Evolutionary conservation across 2,113 vertebrate species (phyloP).

Genomic region (Sebastes fasciatus): DNA sequence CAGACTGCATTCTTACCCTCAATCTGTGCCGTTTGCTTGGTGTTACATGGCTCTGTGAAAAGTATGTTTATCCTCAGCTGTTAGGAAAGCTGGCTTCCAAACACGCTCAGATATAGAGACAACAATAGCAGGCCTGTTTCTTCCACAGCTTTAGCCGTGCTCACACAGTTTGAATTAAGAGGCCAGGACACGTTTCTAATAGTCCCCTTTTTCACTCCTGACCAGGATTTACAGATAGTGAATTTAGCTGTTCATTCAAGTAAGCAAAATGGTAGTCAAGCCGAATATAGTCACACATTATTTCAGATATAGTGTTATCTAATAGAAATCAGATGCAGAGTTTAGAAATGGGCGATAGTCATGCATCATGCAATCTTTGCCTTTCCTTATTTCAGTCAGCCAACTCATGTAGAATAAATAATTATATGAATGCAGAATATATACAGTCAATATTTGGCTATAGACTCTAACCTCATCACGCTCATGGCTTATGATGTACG

Average conservation of each 20-base stretch:
- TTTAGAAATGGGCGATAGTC: background rate
- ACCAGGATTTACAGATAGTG: background rate
- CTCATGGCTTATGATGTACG: background rate
- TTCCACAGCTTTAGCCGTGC: conserved; percentile 40
- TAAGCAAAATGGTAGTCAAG: background rate
- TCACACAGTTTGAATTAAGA: conserved; percentile 58
- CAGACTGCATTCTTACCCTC: conserved; percentile 39
- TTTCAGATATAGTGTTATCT: background rate
- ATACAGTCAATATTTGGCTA: background rate
- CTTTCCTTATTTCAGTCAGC: background rate
- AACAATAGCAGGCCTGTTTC: conserved; percentile 66
- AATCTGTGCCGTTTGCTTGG: conserved; percentile 43
- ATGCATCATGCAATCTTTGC: background rate
- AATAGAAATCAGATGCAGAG: background rate
- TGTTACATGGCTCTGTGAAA: conserved; percentile 31
- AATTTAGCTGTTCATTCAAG: conserved; percentile 10
- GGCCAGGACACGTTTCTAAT: conserved; percentile 37
- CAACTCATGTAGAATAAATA: background rate
- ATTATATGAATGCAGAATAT: background rate
- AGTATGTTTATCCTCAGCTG: conserved; percentile 59
- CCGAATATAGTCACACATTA: background rate
- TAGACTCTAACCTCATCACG: background rate
- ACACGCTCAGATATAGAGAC: conserved; percentile 41
- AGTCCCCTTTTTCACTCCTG: conserved; percentile 29
- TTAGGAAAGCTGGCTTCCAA: conserved; percentile 48